Percentiles rank a stretch among this genome's conserved stretches.
These are phyloP conservation scores for Desmodus rotundus DNA, from an alignment of 2,113 vertebrate species.

Conservation along the genomic window DNA sequence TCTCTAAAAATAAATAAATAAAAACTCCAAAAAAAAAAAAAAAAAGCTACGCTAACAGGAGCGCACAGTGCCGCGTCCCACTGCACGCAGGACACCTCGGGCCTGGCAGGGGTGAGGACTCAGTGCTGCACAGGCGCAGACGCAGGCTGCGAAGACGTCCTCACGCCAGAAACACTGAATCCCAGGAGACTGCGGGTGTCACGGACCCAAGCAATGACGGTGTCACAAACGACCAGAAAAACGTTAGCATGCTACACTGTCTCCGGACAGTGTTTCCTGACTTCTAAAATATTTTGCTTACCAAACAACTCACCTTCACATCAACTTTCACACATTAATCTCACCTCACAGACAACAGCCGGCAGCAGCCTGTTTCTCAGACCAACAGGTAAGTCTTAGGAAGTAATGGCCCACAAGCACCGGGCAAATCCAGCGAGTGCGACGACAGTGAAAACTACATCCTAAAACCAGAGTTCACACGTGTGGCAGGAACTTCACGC, in stretches of 20 bases:
- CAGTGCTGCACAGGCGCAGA: background rate
- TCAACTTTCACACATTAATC: background rate
- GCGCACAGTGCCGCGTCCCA: background rate
- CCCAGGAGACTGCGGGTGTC: background rate
- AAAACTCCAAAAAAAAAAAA: background rate
- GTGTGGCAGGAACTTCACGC: background rate
- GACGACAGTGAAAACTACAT: fast-evolving
- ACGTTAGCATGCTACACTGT: background rate
- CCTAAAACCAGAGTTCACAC: background rate
- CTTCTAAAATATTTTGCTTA: background rate
- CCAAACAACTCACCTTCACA: background rate
- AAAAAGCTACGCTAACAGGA: background rate
- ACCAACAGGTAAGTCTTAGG: background rate
- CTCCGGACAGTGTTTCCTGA: background rate
- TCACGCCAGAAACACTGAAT: background rate
- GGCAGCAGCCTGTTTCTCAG: background rate
- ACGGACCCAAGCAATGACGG: background rate
- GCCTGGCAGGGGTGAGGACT: too few relatives aligned
- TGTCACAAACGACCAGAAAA: background rate
- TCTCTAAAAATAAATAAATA: too few relatives aligned
- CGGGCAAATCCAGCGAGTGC: too few relatives aligned
- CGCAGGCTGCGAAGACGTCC: background rate
- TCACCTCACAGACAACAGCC: background rate
- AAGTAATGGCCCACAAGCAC: background rate
- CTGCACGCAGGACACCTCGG: fast-evolving